Percentiles rank a stretch among this genome's conserved stretches.
Conservation (phyloP, 2,797 vertebrate species). For the Fringilla coelebs region DNA sequence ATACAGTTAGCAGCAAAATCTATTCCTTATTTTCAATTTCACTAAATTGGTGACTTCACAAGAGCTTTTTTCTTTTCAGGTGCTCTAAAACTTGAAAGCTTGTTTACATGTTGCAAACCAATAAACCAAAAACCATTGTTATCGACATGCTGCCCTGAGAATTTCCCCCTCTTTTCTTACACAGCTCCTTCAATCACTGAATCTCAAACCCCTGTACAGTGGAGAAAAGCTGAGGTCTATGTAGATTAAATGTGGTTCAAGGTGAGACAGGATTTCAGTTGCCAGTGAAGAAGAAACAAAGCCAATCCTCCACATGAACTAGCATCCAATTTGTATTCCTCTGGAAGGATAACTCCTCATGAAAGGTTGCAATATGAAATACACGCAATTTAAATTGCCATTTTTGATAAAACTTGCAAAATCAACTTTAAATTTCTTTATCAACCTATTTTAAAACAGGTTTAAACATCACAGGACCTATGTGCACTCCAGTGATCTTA, state of each 20-base stretch:
- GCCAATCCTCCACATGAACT: background rate
- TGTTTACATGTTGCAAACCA: background rate
- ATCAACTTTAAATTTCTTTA: background rate
- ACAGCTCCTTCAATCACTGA: background rate
- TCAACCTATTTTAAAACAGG: background rate
- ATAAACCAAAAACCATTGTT: background rate
- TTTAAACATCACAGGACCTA: background rate
- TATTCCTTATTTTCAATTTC: background rate
- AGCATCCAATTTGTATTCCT: background rate
- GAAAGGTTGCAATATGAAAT: background rate
- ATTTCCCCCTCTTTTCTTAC: background rate
- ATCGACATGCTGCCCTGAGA: background rate
- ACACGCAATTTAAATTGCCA: fast-evolving
- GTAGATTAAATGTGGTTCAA: background rate
- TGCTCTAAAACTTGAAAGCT: background rate
- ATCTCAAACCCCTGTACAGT: background rate
- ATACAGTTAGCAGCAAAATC: background rate
- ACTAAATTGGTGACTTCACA: background rate
- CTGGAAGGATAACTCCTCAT: background rate
- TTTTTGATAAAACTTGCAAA: background rate
- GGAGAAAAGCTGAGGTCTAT: background rate
- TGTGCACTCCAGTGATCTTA: background rate
- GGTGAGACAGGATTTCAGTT: background rate
- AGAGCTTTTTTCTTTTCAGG: background rate
- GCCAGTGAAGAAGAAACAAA: background rate